Conservation (phyloP, 2,113 vertebrate genomes). For the Etheostoma cragini region DNA sequence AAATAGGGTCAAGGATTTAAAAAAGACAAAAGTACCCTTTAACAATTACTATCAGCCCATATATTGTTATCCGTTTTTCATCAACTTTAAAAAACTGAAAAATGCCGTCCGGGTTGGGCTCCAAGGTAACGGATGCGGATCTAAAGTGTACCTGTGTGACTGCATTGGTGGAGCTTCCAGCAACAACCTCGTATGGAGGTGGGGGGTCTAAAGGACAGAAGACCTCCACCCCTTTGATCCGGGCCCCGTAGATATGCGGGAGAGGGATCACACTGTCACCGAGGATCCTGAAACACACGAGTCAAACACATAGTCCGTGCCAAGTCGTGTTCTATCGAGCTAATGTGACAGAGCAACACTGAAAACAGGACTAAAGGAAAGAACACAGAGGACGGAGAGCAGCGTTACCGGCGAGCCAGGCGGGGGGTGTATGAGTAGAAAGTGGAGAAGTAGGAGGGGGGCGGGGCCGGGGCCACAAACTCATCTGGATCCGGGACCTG, state of each 20-base stretch:
- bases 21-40: too few species aligned
- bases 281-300: conserved; percentile 70
- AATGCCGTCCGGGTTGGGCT: too few species aligned
- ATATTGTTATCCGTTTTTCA: too few species aligned
- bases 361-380: background rate
- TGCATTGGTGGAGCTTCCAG: conserved; percentile 48
- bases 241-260: conserved; percentile 81
- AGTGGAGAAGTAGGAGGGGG: conserved; percentile 89
- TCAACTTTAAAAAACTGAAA: too few species aligned
- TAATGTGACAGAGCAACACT: background rate
- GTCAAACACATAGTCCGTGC: background rate
- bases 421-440: conserved; percentile 82
- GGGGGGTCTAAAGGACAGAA: conserved; percentile 88
- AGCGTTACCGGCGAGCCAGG: conserved; percentile 81
- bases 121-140: background rate
- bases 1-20: too few species aligned
- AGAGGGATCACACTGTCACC: conserved; percentile 84
- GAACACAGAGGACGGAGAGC: too few species aligned
- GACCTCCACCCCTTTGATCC: conserved; percentile 86
- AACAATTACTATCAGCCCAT: too few species aligned
- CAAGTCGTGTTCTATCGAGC: background rate
- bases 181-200: conserved; percentile 86
- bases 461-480: conserved; percentile 86
- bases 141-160: conserved; percentile 79
- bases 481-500: conserved; percentile 82